Evolutionary conservation across 2,888 invertebrate genomes (phyloP).

Genomic region (Linnaemya vulpina): DNA sequence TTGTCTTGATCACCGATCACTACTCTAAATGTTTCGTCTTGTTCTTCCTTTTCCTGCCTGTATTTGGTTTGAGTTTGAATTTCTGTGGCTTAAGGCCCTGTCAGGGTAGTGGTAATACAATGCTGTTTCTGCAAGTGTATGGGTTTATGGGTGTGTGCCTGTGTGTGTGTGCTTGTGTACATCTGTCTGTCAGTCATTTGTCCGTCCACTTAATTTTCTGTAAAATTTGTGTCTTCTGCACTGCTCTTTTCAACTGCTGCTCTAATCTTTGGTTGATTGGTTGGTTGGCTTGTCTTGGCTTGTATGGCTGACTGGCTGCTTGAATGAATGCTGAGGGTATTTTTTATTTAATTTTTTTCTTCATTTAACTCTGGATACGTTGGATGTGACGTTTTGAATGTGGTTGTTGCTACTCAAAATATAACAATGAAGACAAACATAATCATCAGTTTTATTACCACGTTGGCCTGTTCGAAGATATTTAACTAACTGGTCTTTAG

Average conservation of each 20-base stretch:
- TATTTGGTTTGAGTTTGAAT: slow-evolving; percentile 42
- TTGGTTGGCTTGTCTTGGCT: slow-evolving; percentile 32
- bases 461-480: slow-evolving; percentile 36
- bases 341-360: slow-evolving; percentile 67
- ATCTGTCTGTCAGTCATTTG: slow-evolving; percentile 26
- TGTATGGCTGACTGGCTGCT: slow-evolving; percentile 36
- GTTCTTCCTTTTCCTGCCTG: slow-evolving; percentile 25
- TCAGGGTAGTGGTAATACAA: slow-evolving; percentile 39
- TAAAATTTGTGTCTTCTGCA: slow-evolving; percentile 56
- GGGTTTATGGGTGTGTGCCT: slow-evolving; percentile 16
- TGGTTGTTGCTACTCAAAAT: slow-evolving; percentile 70
- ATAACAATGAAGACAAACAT: slow-evolving; percentile 73
- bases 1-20: slow-evolving; percentile 67
- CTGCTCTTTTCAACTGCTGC: slow-evolving; percentile 64
- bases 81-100: slow-evolving; percentile 53
- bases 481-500: slow-evolving; percentile 30
- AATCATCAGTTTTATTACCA: slow-evolving; percentile 46
- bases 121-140: slow-evolving; percentile 11
- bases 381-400: slow-evolving; percentile 65
- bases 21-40: slow-evolving; percentile 58
- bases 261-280: slow-evolving; percentile 64
- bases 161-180: neutral
- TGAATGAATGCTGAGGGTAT: slow-evolving; percentile 47
- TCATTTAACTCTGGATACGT: slow-evolving; percentile 43
- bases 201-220: slow-evolving; percentile 38